A percentile compares a stretch with the other conserved stretches of the same genome.
These are phyloP conservation scores for Ennomos erosarius DNA, from an alignment of 2,888 invertebrate species.

Conservation along the genomic window DNA sequence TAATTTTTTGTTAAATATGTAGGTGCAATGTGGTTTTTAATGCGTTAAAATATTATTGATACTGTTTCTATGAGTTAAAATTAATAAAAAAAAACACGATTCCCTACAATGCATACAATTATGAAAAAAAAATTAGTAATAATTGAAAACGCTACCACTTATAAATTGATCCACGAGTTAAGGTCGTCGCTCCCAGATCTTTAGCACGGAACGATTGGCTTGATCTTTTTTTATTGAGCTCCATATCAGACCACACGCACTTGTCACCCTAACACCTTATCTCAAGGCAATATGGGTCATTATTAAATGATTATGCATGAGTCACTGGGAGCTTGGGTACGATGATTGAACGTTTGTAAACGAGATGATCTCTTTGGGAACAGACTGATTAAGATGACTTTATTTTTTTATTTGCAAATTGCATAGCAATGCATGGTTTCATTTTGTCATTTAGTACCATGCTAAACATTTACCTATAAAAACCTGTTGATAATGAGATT, in stretches of 20 bases:
- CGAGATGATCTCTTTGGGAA: conserved; percentile 48
- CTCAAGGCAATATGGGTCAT: conserved; percentile 19
- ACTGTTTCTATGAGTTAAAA: too few relatives aligned
- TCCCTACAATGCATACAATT: too few relatives aligned
- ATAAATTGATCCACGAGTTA: conserved; percentile 42
- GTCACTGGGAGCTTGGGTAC: conserved; percentile 33
- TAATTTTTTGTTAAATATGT: too few relatives aligned
- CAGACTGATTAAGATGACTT: conserved; percentile 29
- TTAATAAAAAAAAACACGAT: too few relatives aligned
- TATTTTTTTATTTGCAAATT: conserved; percentile 7
- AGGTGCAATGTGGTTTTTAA: too few relatives aligned
- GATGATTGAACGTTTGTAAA: conserved; percentile 44
- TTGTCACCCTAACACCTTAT: conserved; percentile 45
- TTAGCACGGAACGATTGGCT: conserved; percentile 74
- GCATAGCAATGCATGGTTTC: not conserved
- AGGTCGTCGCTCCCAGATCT: conserved; percentile 82
- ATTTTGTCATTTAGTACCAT: conserved; percentile 8
- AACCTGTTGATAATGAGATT: too few relatives aligned
- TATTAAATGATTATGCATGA: conserved; percentile 23
- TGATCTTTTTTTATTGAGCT: conserved; percentile 75
- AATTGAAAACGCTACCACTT: conserved; percentile 43
- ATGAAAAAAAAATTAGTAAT: conserved; percentile 4
- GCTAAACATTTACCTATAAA: too few relatives aligned
- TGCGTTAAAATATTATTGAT: too few relatives aligned
- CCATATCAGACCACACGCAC: conserved; percentile 49